phyloP scores from a whole-genome alignment of 2,797 vertebrate species.

The Luscinia megarhynchos region DNA sequence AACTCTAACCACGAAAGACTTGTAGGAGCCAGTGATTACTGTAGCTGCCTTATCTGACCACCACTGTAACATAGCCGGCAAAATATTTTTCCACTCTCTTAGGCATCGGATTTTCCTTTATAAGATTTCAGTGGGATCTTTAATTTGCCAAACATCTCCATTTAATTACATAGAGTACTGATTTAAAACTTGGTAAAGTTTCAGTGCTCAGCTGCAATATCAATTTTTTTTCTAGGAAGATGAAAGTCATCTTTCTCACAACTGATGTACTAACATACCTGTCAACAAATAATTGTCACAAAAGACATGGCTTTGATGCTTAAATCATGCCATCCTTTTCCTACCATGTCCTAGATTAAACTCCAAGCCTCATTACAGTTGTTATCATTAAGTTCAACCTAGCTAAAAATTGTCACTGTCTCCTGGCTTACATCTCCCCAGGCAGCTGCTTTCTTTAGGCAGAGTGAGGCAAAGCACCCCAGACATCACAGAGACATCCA shows the following conservation, averaged over 20 bases:
- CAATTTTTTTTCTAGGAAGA: neutral
- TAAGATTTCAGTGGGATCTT: neutral
- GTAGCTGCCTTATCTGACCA: neutral
- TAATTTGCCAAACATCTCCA: neutral
- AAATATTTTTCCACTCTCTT: neutral
- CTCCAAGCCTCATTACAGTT: slow-evolving; percentile 18
- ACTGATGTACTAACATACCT: neutral
- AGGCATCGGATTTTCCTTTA: neutral
- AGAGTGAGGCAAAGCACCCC: neutral
- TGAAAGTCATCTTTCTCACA: neutral
- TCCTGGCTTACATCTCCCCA: neutral
- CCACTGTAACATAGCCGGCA: neutral
- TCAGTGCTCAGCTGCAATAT: neutral
- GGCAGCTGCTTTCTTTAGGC: neutral
- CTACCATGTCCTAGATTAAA: neutral
- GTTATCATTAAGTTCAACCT: neutral
- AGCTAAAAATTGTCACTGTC: neutral
- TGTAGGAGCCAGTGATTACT: neutral
- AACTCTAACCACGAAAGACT: neutral
- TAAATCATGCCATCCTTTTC: slow-evolving; percentile 5
- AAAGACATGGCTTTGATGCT: slow-evolving; percentile 2
- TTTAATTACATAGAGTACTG: neutral
- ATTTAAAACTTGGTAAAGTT: neutral
- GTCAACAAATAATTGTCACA: neutral
- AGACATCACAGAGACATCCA: neutral